Evolutionary conservation across 1,140 invertebrate genomes (phyloP).

Genomic region (Bemisia tabaci): DNA sequence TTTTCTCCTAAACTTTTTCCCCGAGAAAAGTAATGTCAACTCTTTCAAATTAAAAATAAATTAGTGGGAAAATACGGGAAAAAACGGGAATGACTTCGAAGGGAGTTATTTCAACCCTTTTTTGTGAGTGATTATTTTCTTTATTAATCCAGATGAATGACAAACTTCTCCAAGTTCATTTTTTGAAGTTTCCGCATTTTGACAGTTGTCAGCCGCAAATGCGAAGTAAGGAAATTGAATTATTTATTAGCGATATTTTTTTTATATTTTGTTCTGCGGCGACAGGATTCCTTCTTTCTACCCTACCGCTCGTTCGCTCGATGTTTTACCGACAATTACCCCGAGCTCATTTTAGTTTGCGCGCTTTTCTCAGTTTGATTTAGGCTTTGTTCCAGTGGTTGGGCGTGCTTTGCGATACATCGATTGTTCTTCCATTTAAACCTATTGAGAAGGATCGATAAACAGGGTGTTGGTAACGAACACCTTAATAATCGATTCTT

Average conservation of each 20-base stretch:
- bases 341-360: too few species aligned
- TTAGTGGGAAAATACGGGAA: background rate
- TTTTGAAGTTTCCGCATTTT: background rate
- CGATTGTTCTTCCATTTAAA: too few species aligned
- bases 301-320: too few species aligned
- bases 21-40: background rate
- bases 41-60: conserved; percentile 1
- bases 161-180: background rate
- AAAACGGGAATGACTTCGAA: background rate
- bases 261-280: too few species aligned
- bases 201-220: background rate
- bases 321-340: too few species aligned
- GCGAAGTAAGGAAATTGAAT: background rate
- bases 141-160: background rate
- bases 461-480: too few species aligned
- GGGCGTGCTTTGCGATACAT: too few species aligned
- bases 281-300: too few species aligned
- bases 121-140: background rate
- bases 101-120: background rate
- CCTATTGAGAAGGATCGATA: too few species aligned
- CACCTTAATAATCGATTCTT: too few species aligned
- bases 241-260: background rate
- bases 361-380: too few species aligned
- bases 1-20: background rate
- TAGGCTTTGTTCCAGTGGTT: too few species aligned